A percentile compares a stretch with the other conserved stretches of the same genome.
Conservation (phyloP, 2,113 vertebrate genomes). For the Prionailurus bengalensis region DNA sequence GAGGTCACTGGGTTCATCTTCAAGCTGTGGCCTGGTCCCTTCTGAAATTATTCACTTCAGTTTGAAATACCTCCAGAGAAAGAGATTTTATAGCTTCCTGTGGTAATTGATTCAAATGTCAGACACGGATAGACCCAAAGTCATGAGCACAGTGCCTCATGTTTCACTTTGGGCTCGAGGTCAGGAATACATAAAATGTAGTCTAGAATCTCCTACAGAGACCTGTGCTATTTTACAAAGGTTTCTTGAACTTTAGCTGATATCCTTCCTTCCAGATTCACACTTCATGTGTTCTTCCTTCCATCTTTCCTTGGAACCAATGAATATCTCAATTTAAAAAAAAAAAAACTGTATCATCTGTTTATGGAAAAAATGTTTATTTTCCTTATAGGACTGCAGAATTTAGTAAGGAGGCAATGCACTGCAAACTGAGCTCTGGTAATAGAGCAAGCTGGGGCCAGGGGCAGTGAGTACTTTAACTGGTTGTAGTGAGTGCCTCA, state of each 20-base stretch:
- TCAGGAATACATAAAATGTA: constrained; percentile 29
- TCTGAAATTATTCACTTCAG: constrained; percentile 58
- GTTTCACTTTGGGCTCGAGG: not conserved
- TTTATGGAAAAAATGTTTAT: not conserved
- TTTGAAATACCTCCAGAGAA: constrained; percentile 49
- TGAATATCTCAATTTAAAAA: not conserved
- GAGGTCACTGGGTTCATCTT: constrained; percentile 53
- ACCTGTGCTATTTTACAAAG: not conserved
- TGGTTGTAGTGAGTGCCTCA: not conserved
- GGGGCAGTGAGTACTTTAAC: not conserved
- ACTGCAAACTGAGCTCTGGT: not conserved
- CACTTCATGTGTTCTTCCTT: not conserved
- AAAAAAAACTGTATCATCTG: not conserved
- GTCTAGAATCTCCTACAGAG: not conserved
- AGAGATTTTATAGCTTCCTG: constrained; percentile 28
- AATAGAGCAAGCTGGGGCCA: not conserved
- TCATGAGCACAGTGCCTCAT: not conserved
- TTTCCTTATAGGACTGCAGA: not conserved
- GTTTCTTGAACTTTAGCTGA: not conserved
- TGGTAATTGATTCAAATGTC: constrained; percentile 61
- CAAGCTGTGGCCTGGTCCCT: not conserved
- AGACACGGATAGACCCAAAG: not conserved
- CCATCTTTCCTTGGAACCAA: not conserved
- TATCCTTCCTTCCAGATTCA: not conserved
- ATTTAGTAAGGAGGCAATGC: not conserved